Evolutionary conservation across 2,888 invertebrate species (phyloP), one percentile per base, ranked within the genome.

Genomic region (Pseudococcus jackbeardsleyi): DNA sequence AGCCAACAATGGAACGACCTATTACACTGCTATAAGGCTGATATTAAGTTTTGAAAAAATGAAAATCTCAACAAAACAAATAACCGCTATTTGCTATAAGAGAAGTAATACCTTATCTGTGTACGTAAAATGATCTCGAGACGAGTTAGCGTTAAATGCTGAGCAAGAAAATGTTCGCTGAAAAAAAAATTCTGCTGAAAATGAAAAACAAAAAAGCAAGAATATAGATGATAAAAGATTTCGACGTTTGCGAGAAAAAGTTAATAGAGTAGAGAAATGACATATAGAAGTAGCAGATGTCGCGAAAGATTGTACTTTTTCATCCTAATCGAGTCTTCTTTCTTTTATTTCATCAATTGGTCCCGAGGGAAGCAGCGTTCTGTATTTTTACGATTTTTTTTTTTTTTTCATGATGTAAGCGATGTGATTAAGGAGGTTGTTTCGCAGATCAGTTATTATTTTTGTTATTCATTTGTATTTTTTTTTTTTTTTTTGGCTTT

Each of bases 191-290:
- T 19, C 33, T n/a, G 85, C 15, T 48, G 59, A 54, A 85, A 48
- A 85, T 54, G 26, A 59, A 22, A 54, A 33, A 50, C 19, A 48
- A 59, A 64, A 85, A 64, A 85, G 42, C 33, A 84, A 84, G 26
- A 64, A 64, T 59, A 85, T 64, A 85, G 85, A 85, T 85, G 85
- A 85, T 85, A 85, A 85, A 85, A 85, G 85, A 85, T 85, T 85
- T 59, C 85, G 85, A 85, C 85, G 39, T 48, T 39, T 26, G 3
- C 33, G 85, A 33, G 59, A 64, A 85, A 85, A 85, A 85, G 64
- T 85, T 85, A 85, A 85, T 85, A 85, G 85, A 85, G 85, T 68
- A 54, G 85, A 85, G 59, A 85, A 85, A 85, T 85, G 85, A 85
- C 85, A 64, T 64, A 85, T 59, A 85, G 59, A 85, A 85, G 85